Percentiles rank a stretch among this genome's conserved stretches.
Conservation (phyloP, 2,113 vertebrate genomes). For the Poicephalus meyeri region DNA sequence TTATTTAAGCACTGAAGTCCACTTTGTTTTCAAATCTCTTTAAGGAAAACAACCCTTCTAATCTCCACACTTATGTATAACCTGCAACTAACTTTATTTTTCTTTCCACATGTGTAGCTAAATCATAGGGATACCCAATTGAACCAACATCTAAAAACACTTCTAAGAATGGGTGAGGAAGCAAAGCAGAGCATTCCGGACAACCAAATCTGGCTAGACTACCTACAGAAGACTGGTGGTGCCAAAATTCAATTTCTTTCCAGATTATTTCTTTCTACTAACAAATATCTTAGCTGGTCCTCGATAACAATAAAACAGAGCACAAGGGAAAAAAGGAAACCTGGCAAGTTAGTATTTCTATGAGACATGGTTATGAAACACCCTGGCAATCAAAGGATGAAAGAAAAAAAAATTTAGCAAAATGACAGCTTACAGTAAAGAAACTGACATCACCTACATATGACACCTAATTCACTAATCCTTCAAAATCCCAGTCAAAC, state of each 20-base stretch:
- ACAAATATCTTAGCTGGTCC: neutral
- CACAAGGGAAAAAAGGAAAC: neutral
- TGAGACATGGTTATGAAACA: neutral
- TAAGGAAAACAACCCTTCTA: neutral
- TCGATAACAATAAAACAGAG: neutral
- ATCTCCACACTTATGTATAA: neutral
- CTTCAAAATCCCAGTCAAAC: neutral
- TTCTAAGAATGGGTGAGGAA: neutral
- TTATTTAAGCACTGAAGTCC: neutral
- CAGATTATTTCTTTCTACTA: neutral
- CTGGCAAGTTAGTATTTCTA: neutral
- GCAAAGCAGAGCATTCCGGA: neutral
- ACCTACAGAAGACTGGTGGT: neutral
- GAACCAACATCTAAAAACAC: neutral
- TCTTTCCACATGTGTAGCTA: neutral
- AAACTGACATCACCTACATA: neutral
- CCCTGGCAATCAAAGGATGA: neutral
- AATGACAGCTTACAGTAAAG: neutral
- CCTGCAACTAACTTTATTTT: neutral
- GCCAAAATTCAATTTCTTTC: neutral
- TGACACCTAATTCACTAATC: neutral
- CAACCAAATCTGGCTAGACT: neutral
- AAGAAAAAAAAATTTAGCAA: neutral
- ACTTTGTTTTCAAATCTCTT: neutral
- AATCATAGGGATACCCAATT: neutral